Percentiles rank a stretch among this genome's conserved stretches.
Conservation (phyloP, 2,888 invertebrate species). For the Erebia ligea region DNA sequence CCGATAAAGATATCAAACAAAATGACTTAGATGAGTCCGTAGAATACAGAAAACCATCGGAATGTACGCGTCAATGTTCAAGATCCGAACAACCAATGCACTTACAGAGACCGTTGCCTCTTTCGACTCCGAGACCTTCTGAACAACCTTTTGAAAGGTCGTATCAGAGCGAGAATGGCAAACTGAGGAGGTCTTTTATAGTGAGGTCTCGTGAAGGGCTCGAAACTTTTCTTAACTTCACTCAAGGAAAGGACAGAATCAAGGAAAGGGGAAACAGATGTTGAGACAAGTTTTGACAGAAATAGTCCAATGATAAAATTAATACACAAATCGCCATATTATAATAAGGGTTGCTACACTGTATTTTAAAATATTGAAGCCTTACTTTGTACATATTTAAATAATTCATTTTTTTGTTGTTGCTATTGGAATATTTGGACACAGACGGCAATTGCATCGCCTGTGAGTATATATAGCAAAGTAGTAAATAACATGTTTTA, state of each 20-base stretch:
- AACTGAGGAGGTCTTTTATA: constrained; percentile 72
- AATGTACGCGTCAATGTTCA: constrained; percentile 55
- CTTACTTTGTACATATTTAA: neutral
- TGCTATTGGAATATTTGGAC: constrained; percentile 30
- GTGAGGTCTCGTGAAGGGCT: constrained; percentile 76
- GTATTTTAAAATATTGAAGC: constrained; percentile 11
- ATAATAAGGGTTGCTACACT: constrained; percentile 37
- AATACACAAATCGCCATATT: constrained; percentile 17
- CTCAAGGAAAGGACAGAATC: constrained; percentile 62
- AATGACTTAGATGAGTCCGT: constrained; percentile 46
- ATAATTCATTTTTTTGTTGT: constrained; percentile 28
- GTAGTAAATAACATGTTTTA: constrained; percentile 19
- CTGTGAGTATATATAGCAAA: constrained; percentile 35
- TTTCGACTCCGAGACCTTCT: constrained; percentile 55
- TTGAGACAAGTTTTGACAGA: constrained; percentile 47
- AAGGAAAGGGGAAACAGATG: constrained; percentile 59
- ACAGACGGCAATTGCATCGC: constrained; percentile 37
- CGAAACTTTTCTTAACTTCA: constrained; percentile 70
- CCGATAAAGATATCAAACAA: constrained; percentile 42
- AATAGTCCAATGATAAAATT: neutral
- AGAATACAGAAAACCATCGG: constrained; percentile 59
- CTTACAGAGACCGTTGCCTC: constrained; percentile 46
- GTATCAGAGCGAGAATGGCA: constrained; percentile 63
- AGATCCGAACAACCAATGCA: constrained; percentile 52
- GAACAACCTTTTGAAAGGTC: constrained; percentile 67